Percentiles rank a stretch among this genome's conserved stretches.
Evolutionary conservation across 2,888 invertebrate genomes (phyloP).

Genomic region (Megamerina dolium): DNA sequence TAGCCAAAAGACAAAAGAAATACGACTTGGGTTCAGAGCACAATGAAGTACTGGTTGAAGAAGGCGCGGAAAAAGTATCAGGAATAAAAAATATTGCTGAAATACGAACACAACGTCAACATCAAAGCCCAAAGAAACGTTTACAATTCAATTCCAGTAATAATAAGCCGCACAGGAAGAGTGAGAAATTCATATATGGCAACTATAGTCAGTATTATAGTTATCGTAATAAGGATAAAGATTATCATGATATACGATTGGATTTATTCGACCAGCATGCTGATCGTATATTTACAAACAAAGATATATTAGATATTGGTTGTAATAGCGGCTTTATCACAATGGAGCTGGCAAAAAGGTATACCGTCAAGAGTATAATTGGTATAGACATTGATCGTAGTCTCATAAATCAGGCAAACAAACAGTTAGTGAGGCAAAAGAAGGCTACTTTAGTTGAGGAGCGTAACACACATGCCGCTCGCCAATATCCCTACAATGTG

Average conservation of each 20-base stretch:
- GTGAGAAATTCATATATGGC: constrained; percentile 36
- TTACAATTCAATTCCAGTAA: constrained; percentile 9
- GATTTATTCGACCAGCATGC: constrained; percentile 57
- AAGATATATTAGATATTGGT: constrained; percentile 78
- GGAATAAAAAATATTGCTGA: too few relatives aligned
- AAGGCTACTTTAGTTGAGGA: constrained; percentile 14
- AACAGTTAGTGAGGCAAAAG: constrained; percentile 23
- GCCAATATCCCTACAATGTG: constrained; percentile 66
- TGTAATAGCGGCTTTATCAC: constrained; percentile 84
- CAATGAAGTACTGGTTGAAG: too few relatives aligned
- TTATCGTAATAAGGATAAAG: constrained; percentile 63
- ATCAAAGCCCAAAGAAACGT: constrained; percentile 27
- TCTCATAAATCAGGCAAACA: constrained; percentile 53
- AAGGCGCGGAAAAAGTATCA: too few relatives aligned
- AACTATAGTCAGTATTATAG: constrained; percentile 66
- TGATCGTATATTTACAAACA: constrained; percentile 62
- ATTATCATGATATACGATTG: constrained; percentile 64
- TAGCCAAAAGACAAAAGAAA: too few relatives aligned
- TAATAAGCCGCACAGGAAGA: background rate
- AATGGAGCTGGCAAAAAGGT: constrained; percentile 66
- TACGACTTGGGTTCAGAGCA: too few relatives aligned
- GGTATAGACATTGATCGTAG: constrained; percentile 81
- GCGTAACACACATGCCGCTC: constrained; percentile 20
- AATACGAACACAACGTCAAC: too few relatives aligned
- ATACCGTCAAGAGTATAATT: constrained; percentile 61